Evolutionary conservation across 1,140 invertebrate species (phyloP).

Genomic region (Drosophila erecta): DNA sequence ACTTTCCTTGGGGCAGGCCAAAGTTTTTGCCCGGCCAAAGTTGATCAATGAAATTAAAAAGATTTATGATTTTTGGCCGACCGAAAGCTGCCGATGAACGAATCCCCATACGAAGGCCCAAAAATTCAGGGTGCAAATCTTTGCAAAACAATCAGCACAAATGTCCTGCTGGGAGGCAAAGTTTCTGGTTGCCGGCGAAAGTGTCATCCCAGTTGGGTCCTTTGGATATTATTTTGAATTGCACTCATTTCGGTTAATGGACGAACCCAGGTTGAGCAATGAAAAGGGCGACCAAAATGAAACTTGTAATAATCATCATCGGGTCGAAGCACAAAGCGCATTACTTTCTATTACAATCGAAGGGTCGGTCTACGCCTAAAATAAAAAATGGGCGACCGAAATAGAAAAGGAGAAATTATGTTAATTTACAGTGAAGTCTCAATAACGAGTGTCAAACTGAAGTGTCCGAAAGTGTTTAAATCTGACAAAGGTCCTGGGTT

Average conservation of each 20-base stretch:
- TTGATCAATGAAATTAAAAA: constrained; percentile 83
- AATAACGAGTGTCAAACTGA: constrained; percentile 27
- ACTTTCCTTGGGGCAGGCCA: constrained; percentile 51
- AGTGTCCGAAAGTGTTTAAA: constrained; percentile 69
- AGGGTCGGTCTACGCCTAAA: constrained; percentile 29
- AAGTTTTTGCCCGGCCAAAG: constrained; percentile 48
- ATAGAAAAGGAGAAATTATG: constrained; percentile 73
- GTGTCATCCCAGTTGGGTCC: constrained; percentile 47
- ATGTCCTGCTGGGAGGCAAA: constrained; percentile 47
- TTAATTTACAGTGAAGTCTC: constrained; percentile 77
- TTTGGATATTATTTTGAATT: constrained; percentile 73
- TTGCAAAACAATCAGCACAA: constrained; percentile 57
- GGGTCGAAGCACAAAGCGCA: constrained; percentile 56
- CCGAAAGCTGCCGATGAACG: constrained; percentile 60
- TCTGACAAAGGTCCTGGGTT: constrained; percentile 54
- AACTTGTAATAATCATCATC: constrained; percentile 74
- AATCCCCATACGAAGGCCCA: constrained; percentile 42
- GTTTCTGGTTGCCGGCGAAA: constrained; percentile 45
- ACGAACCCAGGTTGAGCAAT: constrained; percentile 53
- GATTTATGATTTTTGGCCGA: constrained; percentile 77
- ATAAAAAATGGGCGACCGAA: constrained; percentile 3
- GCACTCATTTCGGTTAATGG: constrained; percentile 75
- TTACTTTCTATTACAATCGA: constrained; percentile 75
- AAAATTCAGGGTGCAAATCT: constrained; percentile 39
- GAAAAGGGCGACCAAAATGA: constrained; percentile 62